phyloP scores from a whole-genome alignment of 2,797 vertebrate species.

The Nannoperca australis region DNA sequence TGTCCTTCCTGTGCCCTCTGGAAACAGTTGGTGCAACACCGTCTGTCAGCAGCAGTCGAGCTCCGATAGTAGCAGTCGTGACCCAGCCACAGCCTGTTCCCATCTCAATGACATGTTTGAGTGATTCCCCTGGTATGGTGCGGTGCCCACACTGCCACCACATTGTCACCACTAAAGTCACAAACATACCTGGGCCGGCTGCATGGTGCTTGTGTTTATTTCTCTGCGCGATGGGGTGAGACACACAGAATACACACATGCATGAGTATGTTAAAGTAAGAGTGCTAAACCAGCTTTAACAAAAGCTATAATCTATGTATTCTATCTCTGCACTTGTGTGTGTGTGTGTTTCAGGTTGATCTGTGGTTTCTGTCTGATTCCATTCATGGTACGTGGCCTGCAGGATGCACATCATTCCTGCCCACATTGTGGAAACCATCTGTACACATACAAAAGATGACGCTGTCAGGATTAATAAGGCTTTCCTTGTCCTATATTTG shows the following conservation, averaged over 20 bases:
- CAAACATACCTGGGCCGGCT: conserved; percentile 14
- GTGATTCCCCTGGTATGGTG: conserved; percentile 33
- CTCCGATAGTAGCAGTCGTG: conserved; percentile 13
- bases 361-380: conserved; percentile 78
- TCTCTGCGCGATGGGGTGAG: conserved; percentile 67
- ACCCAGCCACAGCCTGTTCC: conserved; percentile 59
- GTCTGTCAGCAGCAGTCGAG: background rate
- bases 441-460: conserved; percentile 57
- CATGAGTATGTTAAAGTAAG: background rate
- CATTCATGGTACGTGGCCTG: conserved; percentile 24
- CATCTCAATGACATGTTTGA: conserved; percentile 31
- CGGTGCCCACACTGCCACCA: conserved; percentile 61
- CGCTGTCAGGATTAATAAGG: background rate
- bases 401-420: conserved; percentile 73
- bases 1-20: conserved; percentile 10
- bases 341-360: conserved; percentile 62
- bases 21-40: conserved; percentile 41
- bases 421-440: conserved; percentile 56
- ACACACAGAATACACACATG: conserved; percentile 16
- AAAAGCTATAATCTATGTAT: background rate
- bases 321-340: background rate
- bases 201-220: conserved; percentile 65
- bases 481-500: conserved; percentile 4
- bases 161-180: conserved; percentile 51
- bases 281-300: background rate